Evolutionary conservation across 1,140 invertebrate species (phyloP).

Genomic region (Hycleus phaleratus): DNA sequence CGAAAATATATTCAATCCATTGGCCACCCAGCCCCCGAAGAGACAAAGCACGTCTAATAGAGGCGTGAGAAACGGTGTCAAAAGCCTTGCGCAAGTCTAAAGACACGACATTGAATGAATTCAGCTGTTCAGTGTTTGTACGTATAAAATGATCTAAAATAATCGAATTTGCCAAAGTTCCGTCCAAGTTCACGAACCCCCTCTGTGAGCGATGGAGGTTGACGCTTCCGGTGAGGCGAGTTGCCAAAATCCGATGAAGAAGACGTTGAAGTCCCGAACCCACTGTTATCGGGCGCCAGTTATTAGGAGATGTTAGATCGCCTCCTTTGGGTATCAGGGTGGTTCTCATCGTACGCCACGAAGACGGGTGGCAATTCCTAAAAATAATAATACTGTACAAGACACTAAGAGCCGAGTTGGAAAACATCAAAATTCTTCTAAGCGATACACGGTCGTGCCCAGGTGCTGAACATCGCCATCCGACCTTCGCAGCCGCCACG

Average conservation of each 20-base stretch:
- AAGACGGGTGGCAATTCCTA: not conserved
- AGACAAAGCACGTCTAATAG: no score
- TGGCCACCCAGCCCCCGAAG: no score
- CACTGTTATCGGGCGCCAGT: conserved; percentile 41
- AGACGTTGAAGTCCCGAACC: conserved; percentile 34
- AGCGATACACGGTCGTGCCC: conserved; percentile 31
- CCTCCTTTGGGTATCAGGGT: conserved; percentile 18
- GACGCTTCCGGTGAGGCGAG: conserved; percentile 25
- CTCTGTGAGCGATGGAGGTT: conserved; percentile 28
- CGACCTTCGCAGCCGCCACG: not conserved
- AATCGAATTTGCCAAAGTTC: conserved; percentile 32
- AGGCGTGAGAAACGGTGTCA: conserved; percentile 34
- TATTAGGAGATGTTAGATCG: conserved; percentile 3
- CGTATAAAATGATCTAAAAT: conserved; percentile 32
- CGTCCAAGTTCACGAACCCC: conserved; percentile 32
- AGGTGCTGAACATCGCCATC: no score
- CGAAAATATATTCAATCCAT: no score
- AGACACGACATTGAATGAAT: conserved; percentile 32
- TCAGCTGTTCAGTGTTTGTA: conserved; percentile 25
- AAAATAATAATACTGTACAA: conserved; percentile 14
- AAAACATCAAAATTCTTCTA: conserved; percentile 30
- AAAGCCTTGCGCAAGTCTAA: conserved; percentile 36
- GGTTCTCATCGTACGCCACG: conserved; percentile 4
- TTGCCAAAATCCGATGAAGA: conserved; percentile 36
- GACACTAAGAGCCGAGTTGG: no score